Evolutionary conservation across 1,140 invertebrate genomes (phyloP), one percentile per base, ranked within the genome.

Genomic region (Coelopa frigida): DNA sequence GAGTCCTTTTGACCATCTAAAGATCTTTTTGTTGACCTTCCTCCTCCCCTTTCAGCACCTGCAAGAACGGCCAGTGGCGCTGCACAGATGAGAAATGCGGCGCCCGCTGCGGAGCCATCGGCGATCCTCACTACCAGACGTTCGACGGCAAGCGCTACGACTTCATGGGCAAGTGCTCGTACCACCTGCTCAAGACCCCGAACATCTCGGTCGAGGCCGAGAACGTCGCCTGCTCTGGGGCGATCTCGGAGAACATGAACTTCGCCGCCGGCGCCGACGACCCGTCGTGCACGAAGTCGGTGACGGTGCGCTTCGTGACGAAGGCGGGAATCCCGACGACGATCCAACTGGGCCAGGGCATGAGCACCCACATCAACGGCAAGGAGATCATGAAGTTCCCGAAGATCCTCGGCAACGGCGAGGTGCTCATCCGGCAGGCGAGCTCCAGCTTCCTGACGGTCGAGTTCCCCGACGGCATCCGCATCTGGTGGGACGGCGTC

Each of bases 61-160:
- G 64, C 37, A 62, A 64, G 36, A 53, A 57, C 27, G 57, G 88
- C 0, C 77, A 81, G 51, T 94, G 89, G 89, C 61, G 73, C 4
- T 94, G 90, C 57, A 88, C 87, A 1, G 76, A 82, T 35, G 67
- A 77, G 7, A 75, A 77, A 31, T 91, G 88, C 61, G 78, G 79
- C 1, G 78, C 82, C 0, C 76, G 85, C 17, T 91, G 91, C 65
- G 78, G 83, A 0, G 82, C 85, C 0, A 75, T 89, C 15, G 90
- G 90, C 0, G 89, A 93, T 73, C 89, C 90, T 4, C 91, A 94
- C 71, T 94, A 92, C 68, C 78, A 78, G 18, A 94, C 89, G 0
- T 94, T 94, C 61, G 91, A 94, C 69, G 89, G 89, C 0, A 80
- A 78, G 45, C 75, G 77, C 7, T 94, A 80, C 61, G 82, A 92